Percentiles rank a stretch among this genome's conserved stretches.
Conservation (phyloP, 37 sponge, comb jelly and placozoan species). For the Chondrosia reniformis region DNA sequence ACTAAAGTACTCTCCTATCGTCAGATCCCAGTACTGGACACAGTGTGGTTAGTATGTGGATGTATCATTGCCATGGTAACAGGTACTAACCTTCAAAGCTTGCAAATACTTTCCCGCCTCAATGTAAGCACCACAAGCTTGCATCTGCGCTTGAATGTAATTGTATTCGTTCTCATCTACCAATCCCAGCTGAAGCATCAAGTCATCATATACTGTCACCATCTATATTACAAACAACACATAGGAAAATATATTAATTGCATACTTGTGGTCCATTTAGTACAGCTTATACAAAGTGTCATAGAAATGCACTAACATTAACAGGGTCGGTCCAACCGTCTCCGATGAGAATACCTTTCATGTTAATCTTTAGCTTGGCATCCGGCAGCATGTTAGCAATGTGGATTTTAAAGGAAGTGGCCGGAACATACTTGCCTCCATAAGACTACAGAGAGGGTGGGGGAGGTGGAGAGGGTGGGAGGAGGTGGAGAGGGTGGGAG, state of each 20-base stretch:
- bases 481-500: too few species aligned
- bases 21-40: not conserved
- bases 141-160: constrained; percentile 36
- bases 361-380: constrained; percentile 32
- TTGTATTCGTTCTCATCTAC: constrained; percentile 48
- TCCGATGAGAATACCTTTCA: constrained; percentile 42
- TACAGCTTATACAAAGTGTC: too few species aligned
- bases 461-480: too few species aligned
- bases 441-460: constrained; percentile 34
- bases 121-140: constrained; percentile 29
- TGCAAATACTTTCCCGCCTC: constrained; percentile 19
- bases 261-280: too few species aligned
- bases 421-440: constrained; percentile 55
- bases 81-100: constrained; percentile 52
- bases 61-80: too few species aligned
- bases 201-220: constrained; percentile 58
- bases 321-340: constrained; percentile 38
- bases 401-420: constrained; percentile 33
- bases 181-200: constrained; percentile 64
- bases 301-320: constrained; percentile 40
- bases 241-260: too few species aligned
- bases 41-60: too few species aligned
- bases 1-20: constrained; percentile 49
- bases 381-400: constrained; percentile 22
- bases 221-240: too few species aligned